A percentile compares a stretch with the other conserved stretches of the same genome.
Conservation (phyloP, 2,888 invertebrate genomes). For the Thereva nobilitata region DNA sequence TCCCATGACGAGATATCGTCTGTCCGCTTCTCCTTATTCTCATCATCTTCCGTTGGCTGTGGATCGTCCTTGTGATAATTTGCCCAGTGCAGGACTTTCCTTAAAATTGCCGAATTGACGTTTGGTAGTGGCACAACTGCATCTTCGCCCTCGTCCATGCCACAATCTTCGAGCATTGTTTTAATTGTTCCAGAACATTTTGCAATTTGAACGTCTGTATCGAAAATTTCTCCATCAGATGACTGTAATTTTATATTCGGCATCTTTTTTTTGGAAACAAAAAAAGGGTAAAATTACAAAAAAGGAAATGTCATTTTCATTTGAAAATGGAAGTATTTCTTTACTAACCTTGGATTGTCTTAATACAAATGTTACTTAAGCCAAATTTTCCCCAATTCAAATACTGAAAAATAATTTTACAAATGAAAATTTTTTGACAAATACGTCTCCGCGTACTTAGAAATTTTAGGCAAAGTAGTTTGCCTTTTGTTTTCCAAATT, state of each 20-base stretch:
- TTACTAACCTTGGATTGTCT: not conserved
- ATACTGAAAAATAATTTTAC: too few species aligned
- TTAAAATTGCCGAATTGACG: slow-evolving; percentile 91
- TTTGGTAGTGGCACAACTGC: slow-evolving; percentile 93
- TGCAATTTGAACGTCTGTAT: slow-evolving; percentile 92
- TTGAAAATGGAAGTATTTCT: slow-evolving; percentile 6
- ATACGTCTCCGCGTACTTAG: too few species aligned
- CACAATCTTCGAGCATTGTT: slow-evolving; percentile 92
- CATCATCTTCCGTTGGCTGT: slow-evolving; percentile 91
- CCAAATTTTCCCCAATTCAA: too few species aligned
- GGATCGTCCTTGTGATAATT: slow-evolving; percentile 92
- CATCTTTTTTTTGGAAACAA: slow-evolving; percentile 61
- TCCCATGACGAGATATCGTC: slow-evolving; percentile 98
- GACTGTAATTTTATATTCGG: slow-evolving; percentile 89
- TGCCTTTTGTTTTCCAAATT: too few species aligned
- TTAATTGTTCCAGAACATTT: slow-evolving; percentile 95
- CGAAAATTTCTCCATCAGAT: slow-evolving; percentile 89
- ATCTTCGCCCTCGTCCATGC: slow-evolving; percentile 87
- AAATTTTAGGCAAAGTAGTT: too few species aligned
- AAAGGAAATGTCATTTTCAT: not conserved
- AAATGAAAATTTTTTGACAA: too few species aligned
- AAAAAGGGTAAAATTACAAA: not conserved
- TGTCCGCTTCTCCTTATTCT: slow-evolving; percentile 92
- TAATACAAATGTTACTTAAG: too few species aligned
- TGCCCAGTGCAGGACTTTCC: slow-evolving; percentile 88